Conservation (phyloP, 2,888 invertebrate genomes). For the Scaptodrosophila latifasciaeformis region DNA sequence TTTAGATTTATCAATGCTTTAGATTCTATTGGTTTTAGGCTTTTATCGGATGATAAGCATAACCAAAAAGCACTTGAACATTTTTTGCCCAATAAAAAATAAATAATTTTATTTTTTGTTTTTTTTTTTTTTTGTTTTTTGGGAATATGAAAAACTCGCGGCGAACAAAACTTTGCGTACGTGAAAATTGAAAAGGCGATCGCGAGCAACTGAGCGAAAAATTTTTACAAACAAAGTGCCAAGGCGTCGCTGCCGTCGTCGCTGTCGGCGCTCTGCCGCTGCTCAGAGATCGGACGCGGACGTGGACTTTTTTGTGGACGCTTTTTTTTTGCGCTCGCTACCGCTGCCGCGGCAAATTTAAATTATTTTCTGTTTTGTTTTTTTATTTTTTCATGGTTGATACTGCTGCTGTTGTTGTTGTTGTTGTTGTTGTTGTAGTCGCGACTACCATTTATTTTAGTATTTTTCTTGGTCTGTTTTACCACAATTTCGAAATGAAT, state of each 20-base stretch:
- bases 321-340: too few relatives aligned
- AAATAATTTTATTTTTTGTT: not conserved
- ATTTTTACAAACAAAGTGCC: slow-evolving; percentile 51
- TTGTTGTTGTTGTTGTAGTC: slow-evolving; percentile 2
- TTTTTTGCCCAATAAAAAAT: too few relatives aligned
- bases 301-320: slow-evolving; percentile 1
- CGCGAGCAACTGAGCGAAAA: slow-evolving; percentile 71
- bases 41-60: too few relatives aligned
- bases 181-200: slow-evolving; percentile 70
- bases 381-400: slow-evolving; percentile 24
- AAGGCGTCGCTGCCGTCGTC: slow-evolving; percentile 13
- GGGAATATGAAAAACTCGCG: slow-evolving; percentile 4
- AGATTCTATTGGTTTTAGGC: too few relatives aligned
- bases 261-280: slow-evolving; percentile 24
- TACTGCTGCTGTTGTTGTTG: slow-evolving; percentile 22
- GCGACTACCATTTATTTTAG: slow-evolving; percentile 7
- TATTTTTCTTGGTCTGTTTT: slow-evolving; percentile 26
- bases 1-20: slow-evolving; percentile 33
- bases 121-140: slow-evolving; percentile 3
- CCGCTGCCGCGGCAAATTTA: slow-evolving; percentile 52
- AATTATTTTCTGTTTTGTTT: slow-evolving; percentile 64
- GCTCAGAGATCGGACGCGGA: slow-evolving; percentile 15
- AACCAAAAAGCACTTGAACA: not conserved
- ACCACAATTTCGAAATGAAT: slow-evolving; percentile 4
- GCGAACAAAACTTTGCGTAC: slow-evolving; percentile 40